Percentiles rank a stretch among this genome's conserved stretches.
Conservation (phyloP, 2,888 invertebrate species). For the Monochamus alternatus region DNA sequence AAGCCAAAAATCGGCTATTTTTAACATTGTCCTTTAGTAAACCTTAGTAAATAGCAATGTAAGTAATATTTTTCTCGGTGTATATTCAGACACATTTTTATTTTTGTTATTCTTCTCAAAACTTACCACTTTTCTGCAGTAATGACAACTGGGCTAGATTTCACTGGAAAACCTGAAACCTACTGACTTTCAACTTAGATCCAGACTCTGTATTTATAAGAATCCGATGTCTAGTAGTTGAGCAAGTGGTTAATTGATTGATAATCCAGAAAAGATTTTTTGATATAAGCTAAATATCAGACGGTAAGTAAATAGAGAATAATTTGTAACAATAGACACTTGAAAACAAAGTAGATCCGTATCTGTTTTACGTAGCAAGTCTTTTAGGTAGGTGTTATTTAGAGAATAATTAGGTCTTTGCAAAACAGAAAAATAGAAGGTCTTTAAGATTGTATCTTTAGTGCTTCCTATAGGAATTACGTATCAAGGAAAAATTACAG, state of each 20-base stretch:
- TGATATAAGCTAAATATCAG: not conserved
- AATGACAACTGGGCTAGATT: not conserved
- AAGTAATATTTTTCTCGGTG: not conserved
- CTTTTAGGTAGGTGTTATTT: too few relatives aligned
- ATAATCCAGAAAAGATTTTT: not conserved
- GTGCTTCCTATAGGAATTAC: too few relatives aligned
- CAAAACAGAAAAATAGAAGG: too few relatives aligned
- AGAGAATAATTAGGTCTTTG: too few relatives aligned
- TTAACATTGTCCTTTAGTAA: too few relatives aligned
- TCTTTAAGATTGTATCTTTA: too few relatives aligned
- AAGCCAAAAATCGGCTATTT: too few relatives aligned
- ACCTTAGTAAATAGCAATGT: too few relatives aligned
- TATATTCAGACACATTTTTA: too few relatives aligned
- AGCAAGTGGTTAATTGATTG: not conserved
- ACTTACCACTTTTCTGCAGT: not conserved
- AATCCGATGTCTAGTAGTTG: not conserved
- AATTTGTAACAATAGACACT: not conserved
- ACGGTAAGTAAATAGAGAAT: not conserved
- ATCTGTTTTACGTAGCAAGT: not conserved
- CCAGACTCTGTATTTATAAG: not conserved
- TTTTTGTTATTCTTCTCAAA: not conserved
- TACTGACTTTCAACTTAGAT: not conserved
- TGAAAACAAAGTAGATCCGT: not conserved
- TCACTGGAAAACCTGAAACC: not conserved
- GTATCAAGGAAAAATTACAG: too few relatives aligned